Evolutionary conservation across 1,140 invertebrate species (phyloP), one percentile per base, ranked within the genome.

Genomic region (Drosophila trapezifrons): DNA sequence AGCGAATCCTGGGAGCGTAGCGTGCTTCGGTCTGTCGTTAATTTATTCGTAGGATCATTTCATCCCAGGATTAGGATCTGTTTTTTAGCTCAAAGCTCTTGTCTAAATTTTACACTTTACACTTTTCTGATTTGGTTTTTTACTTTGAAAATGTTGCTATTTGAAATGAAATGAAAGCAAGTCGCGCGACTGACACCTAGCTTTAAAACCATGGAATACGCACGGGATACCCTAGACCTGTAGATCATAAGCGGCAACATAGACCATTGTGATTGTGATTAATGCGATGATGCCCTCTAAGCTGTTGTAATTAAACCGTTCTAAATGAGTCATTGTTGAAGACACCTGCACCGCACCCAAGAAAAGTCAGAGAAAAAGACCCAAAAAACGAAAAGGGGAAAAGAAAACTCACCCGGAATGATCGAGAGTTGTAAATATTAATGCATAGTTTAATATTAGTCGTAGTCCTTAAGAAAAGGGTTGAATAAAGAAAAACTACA

Each of bases 351-450:
- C 43, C 17, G 15, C 40, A 32, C 38, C 51, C 20, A 22, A 29
- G 10, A 55, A 12, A 12, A n/a, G 10, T 49, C 35, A 43, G 5
- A 32, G 8, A 35, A 65, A 52, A 49, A 45, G 4, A 65, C 37
- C 45, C 20, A 27, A 45, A 42, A 51, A 58, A 29, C 9, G n/a
- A 54, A n/a, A 25, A 29, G 6, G 8, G 29, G 32, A 27, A 22
- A 51, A 49, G 29, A 22, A 46, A 49, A 69, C 40, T 32, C 47
- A 29, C 35, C 12, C 37, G 49, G 22, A 37, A 76, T 59, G 38
- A 46, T 43, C 37, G 63, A 51, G 49, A 60, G 58, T 74, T 83
- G 80, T 75, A 83, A 37, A 78, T 83, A 73, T 73, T 72, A 73
- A 60, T 37, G 38, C 45, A 77, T 64, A 70, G 59, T 52, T 79